Evolutionary conservation across 2,888 invertebrate genomes (phyloP).

Genomic region (Galerucella nymphaeae): DNA sequence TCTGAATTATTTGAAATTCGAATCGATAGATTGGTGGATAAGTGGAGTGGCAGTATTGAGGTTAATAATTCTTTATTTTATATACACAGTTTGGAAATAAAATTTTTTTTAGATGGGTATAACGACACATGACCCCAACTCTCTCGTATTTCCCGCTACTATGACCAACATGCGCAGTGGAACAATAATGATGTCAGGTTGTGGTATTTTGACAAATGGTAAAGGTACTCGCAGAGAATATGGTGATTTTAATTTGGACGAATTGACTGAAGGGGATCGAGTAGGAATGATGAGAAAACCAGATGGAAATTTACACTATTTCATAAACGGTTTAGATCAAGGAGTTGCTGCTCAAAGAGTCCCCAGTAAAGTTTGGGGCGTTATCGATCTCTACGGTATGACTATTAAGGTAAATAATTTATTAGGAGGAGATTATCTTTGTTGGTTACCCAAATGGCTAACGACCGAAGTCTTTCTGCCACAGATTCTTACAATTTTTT

Average conservation of each 20-base stretch:
- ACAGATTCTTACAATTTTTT: too few species aligned
- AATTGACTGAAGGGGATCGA: constrained; percentile 90
- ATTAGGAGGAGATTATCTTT: too few species aligned
- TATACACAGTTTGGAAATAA: constrained; percentile 1
- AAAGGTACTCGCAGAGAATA: constrained; percentile 94
- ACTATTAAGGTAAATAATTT: constrained; percentile 76
- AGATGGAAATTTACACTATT: constrained; percentile 89
- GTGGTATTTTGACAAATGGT: constrained; percentile 95
- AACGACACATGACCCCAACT: constrained; percentile 91
- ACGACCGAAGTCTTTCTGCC: too few species aligned
- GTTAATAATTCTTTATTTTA: constrained; percentile 56
- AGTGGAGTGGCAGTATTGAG: constrained; percentile 95
- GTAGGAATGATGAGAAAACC: constrained; percentile 91
- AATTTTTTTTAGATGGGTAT: constrained; percentile 78
- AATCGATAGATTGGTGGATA: constrained; percentile 91
- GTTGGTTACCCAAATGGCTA: too few species aligned
- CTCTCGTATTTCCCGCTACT: constrained; percentile 92
- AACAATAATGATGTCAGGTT: constrained; percentile 96
- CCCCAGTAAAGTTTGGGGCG: constrained; percentile 88
- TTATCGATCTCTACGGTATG: constrained; percentile 95
- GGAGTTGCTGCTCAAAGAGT: constrained; percentile 89
- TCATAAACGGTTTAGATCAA: constrained; percentile 92
- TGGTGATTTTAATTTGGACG: constrained; percentile 93
- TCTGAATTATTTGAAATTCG: constrained; percentile 95
- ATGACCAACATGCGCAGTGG: constrained; percentile 97